Conservation (phyloP, 2,888 invertebrate species). For the Drosophila birchii region DNA sequence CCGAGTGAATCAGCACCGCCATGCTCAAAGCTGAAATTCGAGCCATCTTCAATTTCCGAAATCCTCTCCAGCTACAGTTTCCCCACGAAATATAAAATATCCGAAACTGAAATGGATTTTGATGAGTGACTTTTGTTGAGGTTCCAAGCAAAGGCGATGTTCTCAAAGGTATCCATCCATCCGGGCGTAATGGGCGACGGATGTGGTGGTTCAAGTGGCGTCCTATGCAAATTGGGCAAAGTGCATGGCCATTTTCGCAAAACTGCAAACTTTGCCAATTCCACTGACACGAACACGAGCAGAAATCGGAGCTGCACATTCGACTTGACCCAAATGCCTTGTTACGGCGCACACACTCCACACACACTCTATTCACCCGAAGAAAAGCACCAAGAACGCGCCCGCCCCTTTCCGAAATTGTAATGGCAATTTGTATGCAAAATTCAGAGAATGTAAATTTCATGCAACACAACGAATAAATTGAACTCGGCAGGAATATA, state of each 20-base stretch:
- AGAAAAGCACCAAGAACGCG: neutral
- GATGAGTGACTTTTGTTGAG: no score
- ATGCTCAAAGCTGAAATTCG: constrained; percentile 55
- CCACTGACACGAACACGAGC: constrained; percentile 23
- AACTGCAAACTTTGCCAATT: constrained; percentile 44
- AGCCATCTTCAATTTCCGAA: constrained; percentile 44
- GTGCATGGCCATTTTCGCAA: constrained; percentile 63
- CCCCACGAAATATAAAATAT: neutral
- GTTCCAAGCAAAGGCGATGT: neutral
- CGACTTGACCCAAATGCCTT: constrained; percentile 71
- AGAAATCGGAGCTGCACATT: constrained; percentile 52
- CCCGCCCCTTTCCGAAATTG: constrained; percentile 29
- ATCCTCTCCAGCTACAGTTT: neutral
- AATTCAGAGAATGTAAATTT: constrained; percentile 71
- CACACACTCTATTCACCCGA: neutral
- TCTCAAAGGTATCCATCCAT: constrained; percentile 11
- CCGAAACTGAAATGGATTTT: constrained; percentile 6
- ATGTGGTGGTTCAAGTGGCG: constrained; percentile 43
- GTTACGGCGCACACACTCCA: constrained; percentile 21
- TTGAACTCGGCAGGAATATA: constrained; percentile 55
- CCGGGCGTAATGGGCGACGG: constrained; percentile 25
- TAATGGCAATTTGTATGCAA: constrained; percentile 74
- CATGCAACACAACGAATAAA: constrained; percentile 65
- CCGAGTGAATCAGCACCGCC: constrained; percentile 60
- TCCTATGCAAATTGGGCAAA: constrained; percentile 58